Base-by-base conservation (phyloP, 2,797 vertebrate species). In the Spheniscus humboldti region DNA sequence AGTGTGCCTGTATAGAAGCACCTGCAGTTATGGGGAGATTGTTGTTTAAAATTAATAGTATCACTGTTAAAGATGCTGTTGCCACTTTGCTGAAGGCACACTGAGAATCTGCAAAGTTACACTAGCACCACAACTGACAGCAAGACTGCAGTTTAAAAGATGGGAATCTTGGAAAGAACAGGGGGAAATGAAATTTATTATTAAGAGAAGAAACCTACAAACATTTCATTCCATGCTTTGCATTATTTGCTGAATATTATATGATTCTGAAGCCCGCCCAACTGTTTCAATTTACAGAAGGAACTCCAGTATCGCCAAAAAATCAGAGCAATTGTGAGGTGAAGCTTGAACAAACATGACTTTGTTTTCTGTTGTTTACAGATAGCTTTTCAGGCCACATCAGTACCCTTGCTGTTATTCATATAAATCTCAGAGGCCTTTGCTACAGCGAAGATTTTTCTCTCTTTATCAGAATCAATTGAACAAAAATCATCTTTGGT, bases 281-380 rank as follows among this genome's bases (percentile, higher is more conserved):
- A 77, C 33, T 62, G 23, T 35, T 95, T 85, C 59, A 77, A 18
- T 79, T 86, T 86, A 76, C 31, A 90, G 72, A 92, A 84, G 31
- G 11, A 96, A 91, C 63, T 79, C 59, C 57, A 79, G 27, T 24
- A 60, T 47, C 53, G 55, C 23, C 30, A 78, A 95, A 95, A 92
- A 89, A 28, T 39, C 55, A 86, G 33, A 75, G 41, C 50, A 88
- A 85, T 52, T 78, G 41, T 41, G 66, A 94, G 55, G 79, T 37
- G 19, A 86, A 88, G 39, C 57, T 35, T 78, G 68, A 96, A 94
- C 89, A 96, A 96, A 92, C 63, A 72, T 7, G 43, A 92, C 82
- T 95, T 91, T 94, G 68, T 89, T 85, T 96, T 77, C 68, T 52
- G 35, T 56, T 96, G 47, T 93, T 94, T 93, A 96, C 14, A 7